Conservation (phyloP, 2,888 invertebrate species). For the Didymodactylos carnosus region DNA sequence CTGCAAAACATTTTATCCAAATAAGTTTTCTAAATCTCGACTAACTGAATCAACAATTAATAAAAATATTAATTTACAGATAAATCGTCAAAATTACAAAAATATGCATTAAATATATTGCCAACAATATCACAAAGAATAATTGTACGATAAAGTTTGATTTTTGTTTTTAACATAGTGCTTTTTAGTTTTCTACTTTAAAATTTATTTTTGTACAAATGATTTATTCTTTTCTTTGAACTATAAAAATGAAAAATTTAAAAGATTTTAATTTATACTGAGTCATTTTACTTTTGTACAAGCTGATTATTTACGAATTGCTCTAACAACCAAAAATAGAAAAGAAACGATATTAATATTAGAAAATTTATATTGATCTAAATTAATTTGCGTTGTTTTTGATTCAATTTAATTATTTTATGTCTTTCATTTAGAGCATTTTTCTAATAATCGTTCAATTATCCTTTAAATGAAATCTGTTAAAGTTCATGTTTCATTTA, state of each 20-base stretch:
- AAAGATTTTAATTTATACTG: no score
- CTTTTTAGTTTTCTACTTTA: no score
- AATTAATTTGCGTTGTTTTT: constrained; percentile 49
- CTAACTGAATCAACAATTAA: constrained; percentile 29
- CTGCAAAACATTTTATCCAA: constrained; percentile 30
- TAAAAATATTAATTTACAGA: constrained; percentile 28
- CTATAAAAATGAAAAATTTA: no score
- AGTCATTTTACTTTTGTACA: background rate
- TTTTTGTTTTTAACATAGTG: no score
- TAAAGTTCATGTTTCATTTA: no score
- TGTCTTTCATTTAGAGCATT: constrained; percentile 48
- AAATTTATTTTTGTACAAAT: no score
- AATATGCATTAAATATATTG: no score
- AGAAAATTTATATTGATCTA: background rate
- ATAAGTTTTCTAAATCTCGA: constrained; percentile 28
- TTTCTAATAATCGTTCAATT: constrained; percentile 48
- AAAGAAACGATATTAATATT: background rate
- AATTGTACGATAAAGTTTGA: no score
- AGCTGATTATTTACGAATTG: background rate
- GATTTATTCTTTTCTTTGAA: no score
- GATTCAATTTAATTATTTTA: constrained; percentile 49
- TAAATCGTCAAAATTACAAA: constrained; percentile 28
- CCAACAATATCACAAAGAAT: no score
- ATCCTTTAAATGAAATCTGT: no score
- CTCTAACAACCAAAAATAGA: background rate